Percentiles rank a stretch among this genome's conserved stretches.
phyloP scores from a whole-genome alignment of 2,888 invertebrate genomes.

The Chymomyza amoena region DNA sequence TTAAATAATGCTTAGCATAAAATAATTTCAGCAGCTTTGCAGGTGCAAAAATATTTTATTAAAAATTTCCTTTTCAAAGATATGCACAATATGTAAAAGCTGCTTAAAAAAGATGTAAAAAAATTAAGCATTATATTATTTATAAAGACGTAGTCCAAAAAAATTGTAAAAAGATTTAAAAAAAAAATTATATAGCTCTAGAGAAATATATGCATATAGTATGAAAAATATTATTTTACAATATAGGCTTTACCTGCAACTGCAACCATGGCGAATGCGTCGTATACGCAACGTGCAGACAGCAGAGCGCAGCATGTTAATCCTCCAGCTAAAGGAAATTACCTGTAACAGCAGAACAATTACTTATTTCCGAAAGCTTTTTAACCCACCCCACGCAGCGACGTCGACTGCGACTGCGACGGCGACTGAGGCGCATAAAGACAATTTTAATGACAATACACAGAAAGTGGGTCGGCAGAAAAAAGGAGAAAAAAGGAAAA shows the following conservation, averaged over 20 bases:
- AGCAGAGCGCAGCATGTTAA: constrained; percentile 12
- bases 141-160: no score
- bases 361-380: constrained; percentile 49
- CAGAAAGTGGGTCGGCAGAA: constrained; percentile 16
- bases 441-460: constrained; percentile 33
- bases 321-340: constrained; percentile 43
- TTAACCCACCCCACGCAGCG: constrained; percentile 4
- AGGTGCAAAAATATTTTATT: no score
- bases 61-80: no score
- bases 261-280: background rate
- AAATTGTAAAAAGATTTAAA: background rate
- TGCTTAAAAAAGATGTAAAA: no score
- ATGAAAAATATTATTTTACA: constrained; percentile 15
- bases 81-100: no score
- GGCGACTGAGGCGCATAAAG: background rate
- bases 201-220: constrained; percentile 5
- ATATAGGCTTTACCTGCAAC: constrained; percentile 14
- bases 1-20: no score
- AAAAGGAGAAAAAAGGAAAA: background rate
- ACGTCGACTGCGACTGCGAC: no score
- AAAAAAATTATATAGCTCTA: no score
- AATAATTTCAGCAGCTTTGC: no score
- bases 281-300: background rate
- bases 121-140: background rate
- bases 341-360: constrained; percentile 50